phyloP scores from a whole-genome alignment of 2,888 invertebrate genomes.

The Drosophila hamatofila region DNA sequence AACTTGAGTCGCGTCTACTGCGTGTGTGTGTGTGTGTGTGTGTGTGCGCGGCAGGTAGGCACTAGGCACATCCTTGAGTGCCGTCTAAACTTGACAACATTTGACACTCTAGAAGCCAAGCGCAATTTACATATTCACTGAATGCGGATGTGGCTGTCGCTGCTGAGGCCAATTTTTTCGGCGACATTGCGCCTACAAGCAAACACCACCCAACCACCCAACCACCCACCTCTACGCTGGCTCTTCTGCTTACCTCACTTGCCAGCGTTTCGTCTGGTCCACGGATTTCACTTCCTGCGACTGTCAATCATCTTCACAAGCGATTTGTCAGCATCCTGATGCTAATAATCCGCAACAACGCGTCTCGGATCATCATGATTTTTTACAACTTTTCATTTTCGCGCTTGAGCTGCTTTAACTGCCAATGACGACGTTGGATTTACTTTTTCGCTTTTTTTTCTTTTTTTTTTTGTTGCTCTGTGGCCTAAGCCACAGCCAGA shows the following conservation, averaged over 20 bases:
- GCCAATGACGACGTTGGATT: slow-evolving; percentile 42
- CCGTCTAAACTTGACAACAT: slow-evolving; percentile 51
- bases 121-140: slow-evolving; percentile 49
- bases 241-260: too few species aligned
- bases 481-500: not conserved
- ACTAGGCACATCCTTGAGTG: slow-evolving; percentile 44
- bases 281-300: not conserved
- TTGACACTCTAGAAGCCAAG: slow-evolving; percentile 41
- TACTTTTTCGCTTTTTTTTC: not conserved
- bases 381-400: slow-evolving; percentile 80
- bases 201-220: too few species aligned
- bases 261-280: too few species aligned
- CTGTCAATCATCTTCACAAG: slow-evolving; percentile 79
- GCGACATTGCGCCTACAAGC: slow-evolving; percentile 1
- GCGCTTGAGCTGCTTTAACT: slow-evolving; percentile 75
- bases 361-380: slow-evolving; percentile 69
- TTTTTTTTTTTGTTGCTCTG: not conserved
- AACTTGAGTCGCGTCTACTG: slow-evolving; percentile 28
- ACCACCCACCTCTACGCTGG: too few species aligned
- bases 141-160: slow-evolving; percentile 11
- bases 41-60: slow-evolving; percentile 3
- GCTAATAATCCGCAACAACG: slow-evolving; percentile 75
- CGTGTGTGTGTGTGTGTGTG: too few species aligned
- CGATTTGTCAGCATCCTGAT: slow-evolving; percentile 75
- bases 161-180: slow-evolving; percentile 48